These are phyloP conservation scores for Sebastes itinus DNA, from an alignment of 2,797 vertebrate genomes.

Conservation along the genomic window DNA sequence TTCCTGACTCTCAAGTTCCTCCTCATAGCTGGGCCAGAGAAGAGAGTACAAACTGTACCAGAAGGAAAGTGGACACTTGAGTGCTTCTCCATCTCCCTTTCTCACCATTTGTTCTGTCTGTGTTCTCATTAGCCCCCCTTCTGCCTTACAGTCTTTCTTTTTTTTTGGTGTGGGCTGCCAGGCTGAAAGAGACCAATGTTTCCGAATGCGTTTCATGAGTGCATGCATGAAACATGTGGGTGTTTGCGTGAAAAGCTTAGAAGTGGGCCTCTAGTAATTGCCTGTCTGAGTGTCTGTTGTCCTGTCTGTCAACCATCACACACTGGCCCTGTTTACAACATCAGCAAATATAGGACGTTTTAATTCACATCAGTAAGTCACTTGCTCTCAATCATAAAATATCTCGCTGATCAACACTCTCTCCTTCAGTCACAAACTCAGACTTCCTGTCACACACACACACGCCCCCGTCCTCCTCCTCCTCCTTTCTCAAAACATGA, in stretches of 20 bases:
- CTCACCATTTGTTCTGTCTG: constrained; percentile 13
- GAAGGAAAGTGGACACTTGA: constrained; percentile 31
- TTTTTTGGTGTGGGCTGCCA: constrained; percentile 19
- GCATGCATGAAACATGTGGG: constrained; percentile 28
- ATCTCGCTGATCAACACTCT: constrained; percentile 49
- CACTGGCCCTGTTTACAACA: constrained; percentile 17
- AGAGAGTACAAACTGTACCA: constrained; percentile 44
- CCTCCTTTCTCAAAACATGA: constrained; percentile 74
- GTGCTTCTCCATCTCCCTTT: constrained; percentile 17
- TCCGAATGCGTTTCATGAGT: constrained; percentile 28
- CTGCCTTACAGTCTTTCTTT: background rate
- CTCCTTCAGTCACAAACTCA: constrained; percentile 57
- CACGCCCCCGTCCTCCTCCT: constrained; percentile 23
- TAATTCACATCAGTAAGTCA: constrained; percentile 1
- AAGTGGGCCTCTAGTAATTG: constrained; percentile 55
- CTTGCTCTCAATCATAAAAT: constrained; percentile 18
- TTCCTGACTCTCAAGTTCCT: constrained; percentile 19
- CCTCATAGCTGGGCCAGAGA: constrained; percentile 1
- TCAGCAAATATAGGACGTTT: constrained; percentile 23
- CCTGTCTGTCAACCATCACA: constrained; percentile 53
- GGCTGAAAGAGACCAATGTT: constrained; percentile 45
- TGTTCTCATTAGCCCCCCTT: constrained; percentile 13
- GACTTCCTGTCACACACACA: constrained; percentile 68
- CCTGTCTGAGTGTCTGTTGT: constrained; percentile 53
- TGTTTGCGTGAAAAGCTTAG: constrained; percentile 38